Evolutionary conservation across 2,888 invertebrate species (phyloP).

Genomic region (Melanostoma scalare): DNA sequence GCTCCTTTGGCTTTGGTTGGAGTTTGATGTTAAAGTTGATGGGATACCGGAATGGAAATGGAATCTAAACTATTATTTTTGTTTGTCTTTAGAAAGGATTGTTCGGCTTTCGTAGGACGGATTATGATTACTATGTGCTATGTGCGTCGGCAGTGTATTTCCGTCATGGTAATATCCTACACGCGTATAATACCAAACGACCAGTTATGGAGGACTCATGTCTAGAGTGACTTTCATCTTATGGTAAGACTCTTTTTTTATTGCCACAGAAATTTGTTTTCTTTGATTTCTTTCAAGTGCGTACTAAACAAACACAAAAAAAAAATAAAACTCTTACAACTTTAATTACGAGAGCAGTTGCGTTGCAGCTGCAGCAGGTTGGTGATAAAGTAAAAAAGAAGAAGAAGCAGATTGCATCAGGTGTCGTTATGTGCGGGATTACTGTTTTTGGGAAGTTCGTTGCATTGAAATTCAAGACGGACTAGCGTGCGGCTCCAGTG

Average conservation of each 20-base stretch:
- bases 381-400: slow-evolving; percentile 5
- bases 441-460: slow-evolving; percentile 50
- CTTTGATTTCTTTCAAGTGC: slow-evolving; percentile 32
- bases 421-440: slow-evolving; percentile 31
- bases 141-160: slow-evolving; percentile 37
- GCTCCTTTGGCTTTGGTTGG: neutral
- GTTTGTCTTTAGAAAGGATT: slow-evolving; percentile 51
- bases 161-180: slow-evolving; percentile 53
- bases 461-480: slow-evolving; percentile 48
- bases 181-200: slow-evolving; percentile 3
- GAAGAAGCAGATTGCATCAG: slow-evolving; percentile 53
- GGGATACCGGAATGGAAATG: neutral
- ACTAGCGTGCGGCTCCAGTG: neutral
- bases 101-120: slow-evolving; percentile 23
- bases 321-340: slow-evolving; percentile 6
- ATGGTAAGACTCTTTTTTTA: slow-evolving; percentile 24
- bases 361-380: slow-evolving; percentile 58
- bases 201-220: slow-evolving; percentile 38
- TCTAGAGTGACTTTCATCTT: slow-evolving; percentile 31
- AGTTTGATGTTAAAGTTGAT: slow-evolving; percentile 3
- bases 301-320: too few relatives aligned
- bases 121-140: slow-evolving; percentile 24
- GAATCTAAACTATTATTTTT: slow-evolving; percentile 11
- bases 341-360: slow-evolving; percentile 61
- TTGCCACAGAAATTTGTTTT: neutral